phyloP scores from a whole-genome alignment of 2,113 vertebrate species.

The Tringa solitaria region DNA sequence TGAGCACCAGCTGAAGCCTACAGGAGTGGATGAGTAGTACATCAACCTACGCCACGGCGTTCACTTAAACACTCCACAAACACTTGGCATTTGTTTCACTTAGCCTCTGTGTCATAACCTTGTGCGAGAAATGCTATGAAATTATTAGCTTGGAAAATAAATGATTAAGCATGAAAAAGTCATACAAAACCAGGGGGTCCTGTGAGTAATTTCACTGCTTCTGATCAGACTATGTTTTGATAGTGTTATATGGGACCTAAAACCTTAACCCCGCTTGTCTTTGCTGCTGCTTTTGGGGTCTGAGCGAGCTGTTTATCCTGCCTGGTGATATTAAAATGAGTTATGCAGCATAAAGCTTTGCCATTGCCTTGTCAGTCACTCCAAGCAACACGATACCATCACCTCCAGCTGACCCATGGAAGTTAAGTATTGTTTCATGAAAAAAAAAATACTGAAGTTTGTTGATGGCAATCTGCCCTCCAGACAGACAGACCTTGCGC shows the following conservation, averaged over 20 bases:
- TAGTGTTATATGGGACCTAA: neutral
- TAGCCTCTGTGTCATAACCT: neutral
- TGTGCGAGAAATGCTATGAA: neutral
- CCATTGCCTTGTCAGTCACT: neutral
- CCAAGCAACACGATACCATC: neutral
- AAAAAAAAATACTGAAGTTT: neutral
- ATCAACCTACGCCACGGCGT: rapidly evolving
- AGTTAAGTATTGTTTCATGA: neutral
- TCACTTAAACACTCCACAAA: neutral
- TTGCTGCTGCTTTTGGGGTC: rapidly evolving
- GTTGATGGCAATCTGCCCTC: slow-evolving; percentile 13
- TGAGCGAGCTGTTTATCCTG: rapidly evolving
- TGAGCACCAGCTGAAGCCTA: neutral
- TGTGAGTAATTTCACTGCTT: neutral
- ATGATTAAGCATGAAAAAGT: neutral
- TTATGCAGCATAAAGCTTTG: neutral
- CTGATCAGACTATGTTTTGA: neutral
- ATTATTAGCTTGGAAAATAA: neutral
- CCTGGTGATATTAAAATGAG: neutral
- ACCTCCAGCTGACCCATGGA: slow-evolving; percentile 29
- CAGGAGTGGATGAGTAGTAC: neutral
- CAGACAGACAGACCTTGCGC: slow-evolving; percentile 22
- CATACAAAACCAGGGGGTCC: neutral
- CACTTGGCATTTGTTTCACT: neutral
- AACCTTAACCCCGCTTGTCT: neutral